Percentiles rank a stretch among this genome's conserved stretches.
These are phyloP conservation scores for Tortrix viridana DNA, from an alignment of 2,888 invertebrate genomes.

Conservation along the genomic window DNA sequence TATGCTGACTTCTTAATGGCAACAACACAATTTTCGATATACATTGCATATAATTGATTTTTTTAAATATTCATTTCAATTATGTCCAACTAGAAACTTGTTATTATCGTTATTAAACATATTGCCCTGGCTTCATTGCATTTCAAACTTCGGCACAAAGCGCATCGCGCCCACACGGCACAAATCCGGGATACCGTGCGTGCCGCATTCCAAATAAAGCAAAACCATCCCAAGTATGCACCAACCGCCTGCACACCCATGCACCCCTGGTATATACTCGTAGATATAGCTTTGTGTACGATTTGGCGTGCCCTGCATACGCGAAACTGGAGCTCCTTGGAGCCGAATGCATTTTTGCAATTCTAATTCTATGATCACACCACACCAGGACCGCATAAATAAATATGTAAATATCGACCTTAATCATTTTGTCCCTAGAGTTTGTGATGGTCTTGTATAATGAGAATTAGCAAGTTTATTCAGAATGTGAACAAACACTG, in stretches of 20 bases:
- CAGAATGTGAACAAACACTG: neutral
- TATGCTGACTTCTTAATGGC: no score
- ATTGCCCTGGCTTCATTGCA: neutral
- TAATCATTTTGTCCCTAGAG: constrained; percentile 23
- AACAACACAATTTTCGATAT: no score
- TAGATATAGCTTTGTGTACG: constrained; percentile 9
- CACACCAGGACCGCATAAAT: constrained; percentile 26
- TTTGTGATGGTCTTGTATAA: constrained; percentile 16
- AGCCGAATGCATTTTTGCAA: constrained; percentile 33
- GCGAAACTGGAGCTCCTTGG: constrained; percentile 12
- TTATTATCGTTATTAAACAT: neutral
- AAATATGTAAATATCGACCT: constrained; percentile 35
- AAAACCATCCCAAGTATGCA: no score
- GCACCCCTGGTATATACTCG: neutral
- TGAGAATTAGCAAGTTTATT: constrained; percentile 4
- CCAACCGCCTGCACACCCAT: no score
- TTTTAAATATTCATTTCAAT: no score
- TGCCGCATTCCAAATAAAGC: constrained; percentile 7
- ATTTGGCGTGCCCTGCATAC: constrained; percentile 4
- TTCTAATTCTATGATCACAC: constrained; percentile 29
- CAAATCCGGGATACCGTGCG: constrained; percentile 1
- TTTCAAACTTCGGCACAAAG: neutral
- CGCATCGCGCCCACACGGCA: neutral
- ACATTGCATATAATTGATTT: no score
- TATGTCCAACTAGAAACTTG: neutral